Evolutionary conservation across 1,140 invertebrate species (phyloP), one percentile per base, ranked within the genome.

Genomic region (Whitmania pigra): DNA sequence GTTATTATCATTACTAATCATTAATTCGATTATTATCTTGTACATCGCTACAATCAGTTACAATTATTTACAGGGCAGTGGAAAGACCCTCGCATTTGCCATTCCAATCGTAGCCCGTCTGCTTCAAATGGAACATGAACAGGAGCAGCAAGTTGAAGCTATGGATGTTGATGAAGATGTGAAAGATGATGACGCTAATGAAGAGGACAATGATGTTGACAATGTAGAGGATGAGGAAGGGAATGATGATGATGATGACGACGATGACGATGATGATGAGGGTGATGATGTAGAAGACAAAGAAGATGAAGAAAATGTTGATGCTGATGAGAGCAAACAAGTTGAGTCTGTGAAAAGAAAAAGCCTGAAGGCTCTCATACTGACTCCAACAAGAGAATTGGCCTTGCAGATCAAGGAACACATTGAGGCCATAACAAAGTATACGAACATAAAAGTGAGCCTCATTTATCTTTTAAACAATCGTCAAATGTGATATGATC

Each of bases 51-150:
- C 15, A 15, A 49, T 49, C 9, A 49, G 43, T 49, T 49, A 49
- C 15, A 49, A 49, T 77, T 27, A 25, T 75, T 75, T 80, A 49
- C 69, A 85, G 82, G 95, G 95, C 13, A 96, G 93, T 86, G 95
- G 95, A 0, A 98, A 98, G 85, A 98, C 94, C 0, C 82, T 98
- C 54, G 94, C 94, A 0, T 98, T 97, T 87, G 93, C 90, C 4
- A 90, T 98, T 74, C 95, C 95, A 36, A 89, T 97, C 67, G 81
- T 97, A 66, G 83, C 87, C 74, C 89, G 89, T 11, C 94, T 97
- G 74, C 81, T 95, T 69, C 85, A 89, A 29, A 15, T 69, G 55
- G 71, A 67, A 18, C 71, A 68, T 60, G 70, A 70, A 57, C 68
- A 73, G 20, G 73, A 75, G 68, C 79, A 89, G 2, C 89, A 88